Base-by-base conservation (phyloP, 2,888 invertebrate genomes). In the Sipha maydis region DNA sequence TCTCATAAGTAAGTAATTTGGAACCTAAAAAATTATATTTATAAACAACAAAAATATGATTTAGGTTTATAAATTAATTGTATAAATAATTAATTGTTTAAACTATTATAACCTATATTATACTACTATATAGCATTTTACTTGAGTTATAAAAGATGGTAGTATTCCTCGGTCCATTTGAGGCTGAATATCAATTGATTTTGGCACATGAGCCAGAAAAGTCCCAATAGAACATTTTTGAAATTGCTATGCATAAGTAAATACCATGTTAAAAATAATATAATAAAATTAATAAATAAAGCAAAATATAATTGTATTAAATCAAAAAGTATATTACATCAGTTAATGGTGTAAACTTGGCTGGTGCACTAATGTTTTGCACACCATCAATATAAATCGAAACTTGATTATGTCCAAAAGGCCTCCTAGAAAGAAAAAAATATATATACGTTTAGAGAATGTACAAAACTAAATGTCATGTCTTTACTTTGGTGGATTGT, bases 391-490 rank as follows among this genome's bases (percentile, higher is more conserved):
- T 92, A 90, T 93, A 94, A 56, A 94, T 93, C 89, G 93, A 92
- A 41, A 94, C 92, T 91, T 94, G 93, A 90, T 94, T 94, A 90
- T 93, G 93, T 31, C 93, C 93, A 91, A 94, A 94, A 4, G 94
- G 94, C 61, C 94, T 91, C 90, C 93, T 93, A 17, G 92, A 92
- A 79, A 79, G 71, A 85, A 67, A 89, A 67, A 56, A 78, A 79
- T 31, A 25, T 8, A 1, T 9, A 25, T 19, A 67, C n/a, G n/a
- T 48, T 9, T 48, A 76, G 28, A 31, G 9, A 25, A 19, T 14
- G 31, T 69, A 78, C 21, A 80, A 41, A 1, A 5, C 19, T n/a
- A 86, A 73, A 34, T 67, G 82, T 56, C 25, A 73, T 34, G 61
- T 77, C 69, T 89, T 83, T 89, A 91, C 91, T 91, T 91, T 31